phyloP scores from a whole-genome alignment of 2,888 invertebrate genomes.

The Coremacera marginata region DNA sequence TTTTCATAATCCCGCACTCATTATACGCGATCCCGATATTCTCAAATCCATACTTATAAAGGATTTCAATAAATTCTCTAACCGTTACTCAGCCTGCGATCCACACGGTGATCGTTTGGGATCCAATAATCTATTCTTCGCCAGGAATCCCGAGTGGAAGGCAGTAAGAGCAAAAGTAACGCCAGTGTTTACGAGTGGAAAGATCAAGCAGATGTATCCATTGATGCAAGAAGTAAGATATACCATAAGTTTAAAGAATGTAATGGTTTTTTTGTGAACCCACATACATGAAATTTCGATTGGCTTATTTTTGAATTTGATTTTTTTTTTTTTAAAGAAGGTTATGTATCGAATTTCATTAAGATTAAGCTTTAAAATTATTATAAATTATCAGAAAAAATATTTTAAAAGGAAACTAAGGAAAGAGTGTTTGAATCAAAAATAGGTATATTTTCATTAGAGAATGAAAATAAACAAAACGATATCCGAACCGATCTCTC shows the following conservation, averaged over 20 bases:
- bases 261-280: background rate
- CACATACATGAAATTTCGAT: too few relatives aligned
- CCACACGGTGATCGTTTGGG: slow-evolving; percentile 66
- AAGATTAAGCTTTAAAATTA: too few relatives aligned
- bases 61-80: slow-evolving; percentile 69
- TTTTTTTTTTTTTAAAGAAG: too few relatives aligned
- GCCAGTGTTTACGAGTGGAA: slow-evolving; percentile 69
- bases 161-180: slow-evolving; percentile 67
- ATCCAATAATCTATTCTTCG: slow-evolving; percentile 67
- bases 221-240: slow-evolving; percentile 59
- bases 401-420: too few relatives aligned
- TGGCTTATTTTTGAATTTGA: too few relatives aligned
- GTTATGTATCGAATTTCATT: too few relatives aligned
- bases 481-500: too few relatives aligned
- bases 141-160: slow-evolving; percentile 69
- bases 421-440: too few relatives aligned
- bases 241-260: background rate
- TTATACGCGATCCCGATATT: slow-evolving; percentile 69
- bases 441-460: too few relatives aligned
- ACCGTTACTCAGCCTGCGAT: slow-evolving; percentile 59
- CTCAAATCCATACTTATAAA: slow-evolving; percentile 69
- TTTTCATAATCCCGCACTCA: slow-evolving; percentile 67
- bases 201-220: slow-evolving; percentile 67
- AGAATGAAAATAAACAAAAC: too few relatives aligned
- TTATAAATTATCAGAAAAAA: too few relatives aligned